Percentiles rank a stretch among this genome's conserved stretches.
Conservation (phyloP, 2,888 invertebrate genomes). For the Polymixis flavicincta region DNA sequence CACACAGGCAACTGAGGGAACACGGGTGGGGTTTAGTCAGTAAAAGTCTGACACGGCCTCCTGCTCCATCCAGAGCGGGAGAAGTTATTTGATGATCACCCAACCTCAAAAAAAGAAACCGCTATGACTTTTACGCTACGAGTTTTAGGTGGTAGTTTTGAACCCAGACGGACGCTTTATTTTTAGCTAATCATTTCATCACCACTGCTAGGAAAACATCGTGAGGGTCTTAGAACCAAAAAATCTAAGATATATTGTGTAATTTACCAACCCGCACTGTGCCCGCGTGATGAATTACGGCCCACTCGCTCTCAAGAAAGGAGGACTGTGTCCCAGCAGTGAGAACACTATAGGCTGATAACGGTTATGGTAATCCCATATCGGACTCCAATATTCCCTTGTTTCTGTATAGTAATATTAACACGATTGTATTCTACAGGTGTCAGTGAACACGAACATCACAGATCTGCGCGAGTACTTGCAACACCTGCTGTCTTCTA, state of each 20-base stretch:
- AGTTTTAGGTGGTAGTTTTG: too few relatives aligned
- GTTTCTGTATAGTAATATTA: background rate
- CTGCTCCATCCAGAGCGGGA: too few relatives aligned
- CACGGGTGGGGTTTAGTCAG: too few relatives aligned
- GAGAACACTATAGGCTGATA: too few relatives aligned
- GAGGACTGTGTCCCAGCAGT: too few relatives aligned
- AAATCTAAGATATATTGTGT: background rate
- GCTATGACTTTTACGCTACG: too few relatives aligned
- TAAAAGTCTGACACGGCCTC: too few relatives aligned
- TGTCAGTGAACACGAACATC: constrained; percentile 98
- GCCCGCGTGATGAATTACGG: too few relatives aligned
- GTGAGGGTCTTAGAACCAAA: background rate
- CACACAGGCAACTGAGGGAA: too few relatives aligned
- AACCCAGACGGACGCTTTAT: background rate
- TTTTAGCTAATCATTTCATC: background rate
- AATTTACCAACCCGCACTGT: background rate
- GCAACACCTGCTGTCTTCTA: constrained; percentile 97
- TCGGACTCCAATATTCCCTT: background rate
- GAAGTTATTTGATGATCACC: too few relatives aligned
- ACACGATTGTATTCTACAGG: constrained; percentile 68
- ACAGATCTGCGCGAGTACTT: constrained; percentile 98
- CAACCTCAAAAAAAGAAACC: too few relatives aligned
- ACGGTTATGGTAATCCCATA: background rate
- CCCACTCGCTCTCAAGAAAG: too few relatives aligned
- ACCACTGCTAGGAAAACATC: background rate